phyloP scores from a whole-genome alignment of 2,888 invertebrate genomes.

The Gisinianus flammeolus region DNA sequence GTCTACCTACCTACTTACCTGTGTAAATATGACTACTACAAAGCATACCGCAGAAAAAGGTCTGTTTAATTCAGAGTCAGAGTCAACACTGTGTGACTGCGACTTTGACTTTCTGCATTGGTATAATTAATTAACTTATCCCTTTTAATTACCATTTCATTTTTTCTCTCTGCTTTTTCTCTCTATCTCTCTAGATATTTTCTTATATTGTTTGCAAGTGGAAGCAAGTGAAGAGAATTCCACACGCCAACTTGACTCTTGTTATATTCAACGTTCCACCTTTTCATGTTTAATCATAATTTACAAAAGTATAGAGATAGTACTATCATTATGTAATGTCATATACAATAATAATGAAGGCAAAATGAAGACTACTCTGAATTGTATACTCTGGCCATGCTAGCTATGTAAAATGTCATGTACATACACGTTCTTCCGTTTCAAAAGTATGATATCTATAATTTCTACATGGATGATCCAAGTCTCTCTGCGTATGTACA shows the following conservation, averaged over 20 bases:
- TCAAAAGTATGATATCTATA: no score
- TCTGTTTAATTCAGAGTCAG: background rate
- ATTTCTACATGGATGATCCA: no score
- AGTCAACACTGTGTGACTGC: background rate
- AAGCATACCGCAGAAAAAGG: background rate
- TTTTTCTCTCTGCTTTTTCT: background rate
- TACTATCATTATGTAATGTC: no score
- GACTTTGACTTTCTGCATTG: background rate
- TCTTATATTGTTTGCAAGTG: background rate
- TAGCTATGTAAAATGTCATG: no score
- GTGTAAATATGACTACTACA: background rate
- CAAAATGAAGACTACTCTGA: no score
- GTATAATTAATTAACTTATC: background rate
- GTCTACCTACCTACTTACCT: background rate
- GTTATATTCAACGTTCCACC: background rate
- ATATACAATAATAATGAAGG: no score
- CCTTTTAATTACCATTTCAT: background rate
- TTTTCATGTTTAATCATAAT: background rate
- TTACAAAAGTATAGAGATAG: background rate
- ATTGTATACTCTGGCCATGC: no score
- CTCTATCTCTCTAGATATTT: no score
- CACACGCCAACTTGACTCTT: background rate
- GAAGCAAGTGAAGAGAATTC: background rate
- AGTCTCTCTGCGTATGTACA: no score
- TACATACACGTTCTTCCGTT: no score